A percentile compares a stretch with the other conserved stretches of the same genome.
Evolutionary conservation across 2,797 vertebrate species (phyloP).

Genomic region (Channa striata): DNA sequence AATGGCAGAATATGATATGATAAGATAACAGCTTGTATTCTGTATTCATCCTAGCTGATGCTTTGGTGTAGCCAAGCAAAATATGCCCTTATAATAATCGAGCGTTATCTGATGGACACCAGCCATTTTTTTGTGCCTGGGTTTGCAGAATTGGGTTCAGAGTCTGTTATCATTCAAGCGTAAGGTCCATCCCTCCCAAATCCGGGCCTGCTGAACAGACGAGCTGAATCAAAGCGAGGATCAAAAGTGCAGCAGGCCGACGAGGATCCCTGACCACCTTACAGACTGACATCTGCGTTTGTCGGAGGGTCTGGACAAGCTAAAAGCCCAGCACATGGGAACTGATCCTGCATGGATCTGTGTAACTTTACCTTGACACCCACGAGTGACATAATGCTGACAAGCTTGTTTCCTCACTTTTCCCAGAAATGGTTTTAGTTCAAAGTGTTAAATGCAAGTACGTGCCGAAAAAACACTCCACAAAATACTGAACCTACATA

Average conservation of each 20-base stretch:
- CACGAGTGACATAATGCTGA: neutral
- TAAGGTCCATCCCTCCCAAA: slow-evolving; percentile 3
- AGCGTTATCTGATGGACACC: neutral
- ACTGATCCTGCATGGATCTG: neutral
- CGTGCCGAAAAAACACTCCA: no score
- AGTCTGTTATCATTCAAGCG: slow-evolving; percentile 1
- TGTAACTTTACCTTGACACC: neutral
- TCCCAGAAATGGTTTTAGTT: no score
- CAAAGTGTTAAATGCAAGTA: no score
- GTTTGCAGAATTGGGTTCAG: slow-evolving; percentile 1
- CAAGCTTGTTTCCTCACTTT: neutral
- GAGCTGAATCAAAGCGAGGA: slow-evolving; percentile 30
- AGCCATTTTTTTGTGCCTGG: slow-evolving; percentile 1
- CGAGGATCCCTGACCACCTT: slow-evolving; percentile 34
- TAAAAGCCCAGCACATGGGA: neutral
- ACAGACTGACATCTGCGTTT: slow-evolving; percentile 17
- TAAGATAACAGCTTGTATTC: no score
- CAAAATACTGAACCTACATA: no score
- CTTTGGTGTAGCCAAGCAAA: no score
- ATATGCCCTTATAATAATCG: no score
- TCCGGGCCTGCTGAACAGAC: slow-evolving; percentile 15
- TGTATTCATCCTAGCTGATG: no score
- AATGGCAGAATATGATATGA: no score
- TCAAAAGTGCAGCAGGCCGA: slow-evolving; percentile 17
- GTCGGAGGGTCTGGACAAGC: slow-evolving; percentile 3